Evolutionary conservation across 1,140 invertebrate species (phyloP), one percentile per base, ranked within the genome.

Genomic region (Drosophila oshimai): DNA sequence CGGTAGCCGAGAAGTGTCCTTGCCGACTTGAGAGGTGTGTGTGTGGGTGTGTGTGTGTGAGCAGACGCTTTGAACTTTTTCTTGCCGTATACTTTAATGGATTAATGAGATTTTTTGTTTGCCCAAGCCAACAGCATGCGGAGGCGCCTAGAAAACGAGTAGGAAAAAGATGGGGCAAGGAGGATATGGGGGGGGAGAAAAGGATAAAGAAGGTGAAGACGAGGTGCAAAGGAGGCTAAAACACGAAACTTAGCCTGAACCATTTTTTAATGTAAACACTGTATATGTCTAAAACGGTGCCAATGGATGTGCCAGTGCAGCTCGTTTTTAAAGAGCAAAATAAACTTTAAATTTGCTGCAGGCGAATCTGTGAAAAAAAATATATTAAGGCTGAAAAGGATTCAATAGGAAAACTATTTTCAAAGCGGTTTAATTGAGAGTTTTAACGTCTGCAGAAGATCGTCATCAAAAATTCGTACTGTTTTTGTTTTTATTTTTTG

Each of bases 61-160:
- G 73, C 62, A 83, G 73, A 68, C 74, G 77, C 81, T 87, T 87
- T 87, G 83, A 87, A 87, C 81, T 87, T 87, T 87, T 87, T 87
- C 77, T 69, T 74, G 58, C 75, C 81, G 77, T 86, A 87, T 86
- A 86, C 81, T 86, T 86, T 87, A 86, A 86, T 86, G 81, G 81
- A 86, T 86, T 86, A 86, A 86, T 86, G 81, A 86, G 81, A 86
- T 86, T 87, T 86, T 87, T 88, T 87, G 83, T 87, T 87, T 88
- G 83, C 81, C 64, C 65, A 88, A 74, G 76, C 80, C 75, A 86
- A 73, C 81, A 86, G 77, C 80, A 58, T 72, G 61, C 71, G 22
- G 44, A 72, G 71, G 24, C 54, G 65, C 51, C 71, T 75, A 68
- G 57, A 61, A 62, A 67, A 64, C 55, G 44, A 44, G 64, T 49